phyloP scores from a whole-genome alignment of 2,888 invertebrate genomes.

The Thecophora atra region DNA sequence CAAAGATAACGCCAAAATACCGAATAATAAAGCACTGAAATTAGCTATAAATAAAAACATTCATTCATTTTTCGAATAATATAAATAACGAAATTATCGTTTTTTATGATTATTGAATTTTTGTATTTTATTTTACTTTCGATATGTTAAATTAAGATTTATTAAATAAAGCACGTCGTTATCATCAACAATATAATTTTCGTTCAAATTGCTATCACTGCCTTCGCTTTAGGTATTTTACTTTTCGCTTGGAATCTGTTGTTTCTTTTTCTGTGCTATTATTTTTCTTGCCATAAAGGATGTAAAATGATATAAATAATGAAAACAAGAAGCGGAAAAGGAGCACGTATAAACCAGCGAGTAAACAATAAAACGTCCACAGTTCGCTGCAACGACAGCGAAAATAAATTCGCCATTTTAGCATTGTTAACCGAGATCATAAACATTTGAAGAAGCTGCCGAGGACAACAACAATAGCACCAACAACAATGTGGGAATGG shows the following conservation, averaged over 20 bases:
- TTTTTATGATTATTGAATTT: too few relatives aligned
- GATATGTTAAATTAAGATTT: too few relatives aligned
- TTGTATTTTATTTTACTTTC: too few relatives aligned
- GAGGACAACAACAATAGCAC: not conserved
- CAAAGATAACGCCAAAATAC: too few relatives aligned
- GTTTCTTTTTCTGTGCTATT: slow-evolving; percentile 2
- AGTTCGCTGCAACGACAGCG: slow-evolving; percentile 25
- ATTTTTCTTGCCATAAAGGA: not conserved
- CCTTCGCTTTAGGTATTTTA: too few relatives aligned
- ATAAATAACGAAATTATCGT: too few relatives aligned
- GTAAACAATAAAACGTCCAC: slow-evolving; percentile 29
- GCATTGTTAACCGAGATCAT: slow-evolving; percentile 28
- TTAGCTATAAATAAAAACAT: too few relatives aligned
- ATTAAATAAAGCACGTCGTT: too few relatives aligned
- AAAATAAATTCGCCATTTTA: slow-evolving; percentile 38
- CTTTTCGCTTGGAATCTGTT: not conserved
- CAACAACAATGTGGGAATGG: slow-evolving; percentile 1
- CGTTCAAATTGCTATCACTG: slow-evolving; percentile 4
- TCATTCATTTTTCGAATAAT: too few relatives aligned
- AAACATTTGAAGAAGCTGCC: slow-evolving; percentile 2
- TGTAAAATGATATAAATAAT: slow-evolving; percentile 5
- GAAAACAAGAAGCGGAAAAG: not conserved
- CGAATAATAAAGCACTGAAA: too few relatives aligned
- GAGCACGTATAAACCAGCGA: not conserved
- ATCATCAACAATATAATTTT: slow-evolving; percentile 40